Conservation (phyloP, 2,888 invertebrate species). For the Byasa hedistus region DNA sequence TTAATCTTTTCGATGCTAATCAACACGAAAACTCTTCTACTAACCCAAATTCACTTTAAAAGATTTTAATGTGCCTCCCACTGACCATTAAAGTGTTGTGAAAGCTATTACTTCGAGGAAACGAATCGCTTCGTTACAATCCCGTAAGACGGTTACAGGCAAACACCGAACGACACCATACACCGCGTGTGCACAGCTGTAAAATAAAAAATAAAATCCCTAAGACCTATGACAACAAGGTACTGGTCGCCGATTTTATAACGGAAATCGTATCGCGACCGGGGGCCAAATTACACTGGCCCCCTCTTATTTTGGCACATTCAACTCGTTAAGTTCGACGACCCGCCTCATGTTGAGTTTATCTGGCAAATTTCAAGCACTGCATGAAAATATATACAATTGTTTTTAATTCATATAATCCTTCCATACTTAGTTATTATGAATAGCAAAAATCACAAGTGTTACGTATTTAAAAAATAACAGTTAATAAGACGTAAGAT, state of each 20-base stretch:
- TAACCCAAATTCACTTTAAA: background rate
- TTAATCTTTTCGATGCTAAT: background rate
- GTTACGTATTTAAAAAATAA: too few relatives aligned
- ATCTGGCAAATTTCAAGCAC: slow-evolving; percentile 30
- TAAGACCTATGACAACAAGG: slow-evolving; percentile 40
- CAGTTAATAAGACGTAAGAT: too few relatives aligned
- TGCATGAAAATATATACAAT: slow-evolving; percentile 19
- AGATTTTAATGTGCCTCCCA: background rate
- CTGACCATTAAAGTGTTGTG: background rate
- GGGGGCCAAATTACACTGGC: slow-evolving; percentile 31
- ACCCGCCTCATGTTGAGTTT: slow-evolving; percentile 24
- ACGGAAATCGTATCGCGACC: slow-evolving; percentile 34
- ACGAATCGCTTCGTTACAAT: background rate
- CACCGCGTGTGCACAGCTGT: slow-evolving; percentile 28
- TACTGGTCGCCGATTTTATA: slow-evolving; percentile 31
- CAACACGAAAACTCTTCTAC: background rate
- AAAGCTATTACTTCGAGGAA: background rate
- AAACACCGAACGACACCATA: slow-evolving; percentile 9
- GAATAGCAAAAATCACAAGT: too few relatives aligned
- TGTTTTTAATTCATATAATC: background rate
- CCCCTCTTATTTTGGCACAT: slow-evolving; percentile 36
- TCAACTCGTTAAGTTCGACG: slow-evolving; percentile 33
- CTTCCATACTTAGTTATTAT: background rate
- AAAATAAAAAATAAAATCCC: slow-evolving; percentile 20
- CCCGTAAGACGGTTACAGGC: background rate